A percentile compares a stretch with the other conserved stretches of the same genome.
Conservation (phyloP, 1,140 invertebrate genomes). For the Coptotermes formosanus region DNA sequence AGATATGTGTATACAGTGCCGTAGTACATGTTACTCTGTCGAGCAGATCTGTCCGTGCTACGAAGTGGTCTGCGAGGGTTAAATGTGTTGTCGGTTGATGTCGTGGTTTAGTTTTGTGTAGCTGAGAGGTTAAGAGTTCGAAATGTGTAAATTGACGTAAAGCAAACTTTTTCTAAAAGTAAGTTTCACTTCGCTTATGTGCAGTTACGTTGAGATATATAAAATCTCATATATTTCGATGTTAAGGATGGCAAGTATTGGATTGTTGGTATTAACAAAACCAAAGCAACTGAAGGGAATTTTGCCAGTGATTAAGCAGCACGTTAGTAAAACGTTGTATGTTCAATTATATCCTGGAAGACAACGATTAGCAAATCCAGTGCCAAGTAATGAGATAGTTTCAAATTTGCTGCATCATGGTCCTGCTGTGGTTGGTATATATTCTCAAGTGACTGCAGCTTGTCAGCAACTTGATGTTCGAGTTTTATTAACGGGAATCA, state of each 20-base stretch:
- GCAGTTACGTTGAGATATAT: not conserved
- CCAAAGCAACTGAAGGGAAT: constrained; percentile 21
- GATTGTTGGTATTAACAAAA: constrained; percentile 28
- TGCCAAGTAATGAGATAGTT: not conserved
- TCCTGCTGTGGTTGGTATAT: constrained; percentile 1
- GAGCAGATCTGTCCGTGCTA: too few relatives aligned
- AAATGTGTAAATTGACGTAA: too few relatives aligned
- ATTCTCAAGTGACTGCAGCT: constrained; percentile 3
- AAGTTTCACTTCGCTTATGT: not conserved
- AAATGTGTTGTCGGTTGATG: too few relatives aligned
- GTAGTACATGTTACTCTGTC: too few relatives aligned
- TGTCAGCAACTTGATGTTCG: constrained; percentile 28
- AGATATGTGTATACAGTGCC: too few relatives aligned
- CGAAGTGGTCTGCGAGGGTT: too few relatives aligned
- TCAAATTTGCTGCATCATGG: constrained; percentile 20
- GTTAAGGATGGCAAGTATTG: constrained; percentile 27
- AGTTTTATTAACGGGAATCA: constrained; percentile 23
- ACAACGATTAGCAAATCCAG: not conserved
- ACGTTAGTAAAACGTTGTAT: constrained; percentile 30
- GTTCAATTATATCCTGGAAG: constrained; percentile 25
- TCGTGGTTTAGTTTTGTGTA: too few relatives aligned
- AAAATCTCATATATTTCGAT: not conserved
- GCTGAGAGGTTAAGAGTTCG: too few relatives aligned
- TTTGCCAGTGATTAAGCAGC: constrained; percentile 20
- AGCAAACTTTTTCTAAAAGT: not conserved